A percentile compares a stretch with the other conserved stretches of the same genome.
Evolutionary conservation across 2,888 invertebrate genomes (phyloP).

Genomic region (Cinara cedri): DNA sequence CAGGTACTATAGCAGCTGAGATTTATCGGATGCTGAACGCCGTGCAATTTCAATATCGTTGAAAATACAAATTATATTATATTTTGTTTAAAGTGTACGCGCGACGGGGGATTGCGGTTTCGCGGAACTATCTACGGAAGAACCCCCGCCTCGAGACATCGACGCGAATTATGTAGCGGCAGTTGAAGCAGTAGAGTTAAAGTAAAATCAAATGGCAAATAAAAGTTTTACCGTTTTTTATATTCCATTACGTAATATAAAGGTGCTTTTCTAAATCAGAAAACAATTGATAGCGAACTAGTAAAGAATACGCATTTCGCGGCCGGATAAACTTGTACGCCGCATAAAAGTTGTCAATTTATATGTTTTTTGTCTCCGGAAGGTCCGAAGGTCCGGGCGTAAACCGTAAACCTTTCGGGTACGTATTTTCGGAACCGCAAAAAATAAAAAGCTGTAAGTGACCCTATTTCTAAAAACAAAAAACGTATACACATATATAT

Average conservation of each 20-base stretch:
- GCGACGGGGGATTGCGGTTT: too few species aligned
- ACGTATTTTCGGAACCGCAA: not conserved
- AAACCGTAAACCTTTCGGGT: conserved; percentile 41
- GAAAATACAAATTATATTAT: too few species aligned
- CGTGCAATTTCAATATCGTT: too few species aligned
- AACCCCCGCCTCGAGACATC: not conserved
- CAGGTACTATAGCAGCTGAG: too few species aligned
- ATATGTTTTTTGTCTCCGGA: conserved; percentile 42
- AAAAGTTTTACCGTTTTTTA: not conserved
- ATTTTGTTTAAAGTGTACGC: too few species aligned
- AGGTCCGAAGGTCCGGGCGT: conserved; percentile 35
- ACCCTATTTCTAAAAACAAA: conserved; percentile 32
- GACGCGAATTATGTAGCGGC: not conserved
- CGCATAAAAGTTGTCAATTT: conserved; percentile 48
- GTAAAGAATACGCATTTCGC: not conserved
- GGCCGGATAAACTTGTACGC: conserved; percentile 30
- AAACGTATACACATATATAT: not conserved
- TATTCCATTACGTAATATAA: not conserved
- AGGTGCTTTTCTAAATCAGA: conserved; percentile 6
- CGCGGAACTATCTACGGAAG: too few species aligned
- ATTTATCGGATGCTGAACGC: too few species aligned
- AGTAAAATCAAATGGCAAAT: not conserved
- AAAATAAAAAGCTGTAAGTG: conserved; percentile 28
- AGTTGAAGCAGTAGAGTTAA: too few species aligned
- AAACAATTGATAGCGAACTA: conserved; percentile 22